These are phyloP conservation scores for Ailurus styani DNA, from an alignment of 2,113 vertebrate species.

Conservation along the genomic window DNA sequence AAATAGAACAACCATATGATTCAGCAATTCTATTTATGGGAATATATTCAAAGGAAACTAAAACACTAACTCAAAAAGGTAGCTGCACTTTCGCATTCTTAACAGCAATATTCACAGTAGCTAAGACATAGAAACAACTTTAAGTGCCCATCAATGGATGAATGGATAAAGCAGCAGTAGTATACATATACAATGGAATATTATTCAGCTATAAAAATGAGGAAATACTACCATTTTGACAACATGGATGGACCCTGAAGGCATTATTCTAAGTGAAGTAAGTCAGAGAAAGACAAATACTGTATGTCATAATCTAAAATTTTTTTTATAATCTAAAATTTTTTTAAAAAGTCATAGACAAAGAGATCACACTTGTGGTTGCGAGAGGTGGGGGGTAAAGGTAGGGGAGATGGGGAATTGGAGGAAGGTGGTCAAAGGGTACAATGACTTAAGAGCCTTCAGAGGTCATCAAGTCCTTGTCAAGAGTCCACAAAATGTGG, in stretches of 20 bases:
- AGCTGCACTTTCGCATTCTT: background rate
- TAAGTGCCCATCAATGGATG: background rate
- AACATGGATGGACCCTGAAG: background rate
- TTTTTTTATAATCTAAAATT: too few species aligned
- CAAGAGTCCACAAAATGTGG: too few species aligned
- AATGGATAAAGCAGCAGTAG: background rate
- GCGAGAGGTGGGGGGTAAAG: background rate
- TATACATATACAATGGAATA: background rate
- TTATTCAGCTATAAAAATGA: background rate
- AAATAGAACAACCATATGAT: background rate
- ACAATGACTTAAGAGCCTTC: too few species aligned
- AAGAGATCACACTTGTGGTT: background rate
- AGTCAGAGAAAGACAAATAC: background rate
- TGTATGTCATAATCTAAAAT: too few species aligned
- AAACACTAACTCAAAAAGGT: background rate
- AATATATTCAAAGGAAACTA: background rate
- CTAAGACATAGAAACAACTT: background rate
- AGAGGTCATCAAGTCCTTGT: too few species aligned
- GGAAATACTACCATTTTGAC: background rate
- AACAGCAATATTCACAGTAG: background rate
- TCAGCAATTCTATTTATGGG: background rate
- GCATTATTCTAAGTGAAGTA: background rate
- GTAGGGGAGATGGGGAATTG: background rate
- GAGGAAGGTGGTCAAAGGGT: background rate
- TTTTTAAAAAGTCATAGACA: too few species aligned